Evolutionary conservation across 35 echinoderm and acorn worm genomes (phyloP).

Genomic region (Anneissia japonica): DNA sequence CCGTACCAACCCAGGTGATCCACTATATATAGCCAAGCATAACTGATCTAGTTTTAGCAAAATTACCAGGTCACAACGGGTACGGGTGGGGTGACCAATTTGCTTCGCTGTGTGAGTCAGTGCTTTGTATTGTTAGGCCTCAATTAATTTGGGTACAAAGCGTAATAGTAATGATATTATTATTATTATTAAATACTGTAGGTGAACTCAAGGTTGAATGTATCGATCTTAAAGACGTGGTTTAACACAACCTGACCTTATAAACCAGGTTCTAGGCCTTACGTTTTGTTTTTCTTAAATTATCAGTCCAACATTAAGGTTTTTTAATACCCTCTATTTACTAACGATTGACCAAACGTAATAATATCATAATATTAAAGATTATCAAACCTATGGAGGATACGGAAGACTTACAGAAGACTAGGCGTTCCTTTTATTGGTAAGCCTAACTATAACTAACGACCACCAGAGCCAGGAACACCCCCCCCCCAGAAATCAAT

Average conservation of each 20-base stretch:
- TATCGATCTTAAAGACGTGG: neutral
- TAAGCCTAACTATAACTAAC: too few relatives aligned
- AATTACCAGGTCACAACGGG: neutral
- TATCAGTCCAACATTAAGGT: too few relatives aligned
- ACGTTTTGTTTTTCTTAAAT: too few relatives aligned
- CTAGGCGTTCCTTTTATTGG: too few relatives aligned
- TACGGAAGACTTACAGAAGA: too few relatives aligned
- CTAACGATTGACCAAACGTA: too few relatives aligned
- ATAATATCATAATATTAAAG: too few relatives aligned
- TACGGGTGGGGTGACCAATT: neutral
- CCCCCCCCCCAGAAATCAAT: too few relatives aligned
- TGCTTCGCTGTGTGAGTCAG: neutral
- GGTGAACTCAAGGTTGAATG: neutral
- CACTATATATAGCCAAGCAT: neutral
- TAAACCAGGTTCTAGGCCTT: too few relatives aligned
- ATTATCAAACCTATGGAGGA: too few relatives aligned
- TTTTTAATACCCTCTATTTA: too few relatives aligned
- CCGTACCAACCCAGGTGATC: neutral
- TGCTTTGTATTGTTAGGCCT: neutral
- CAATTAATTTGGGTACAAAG: neutral
- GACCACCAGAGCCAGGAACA: too few relatives aligned
- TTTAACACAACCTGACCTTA: neutral
- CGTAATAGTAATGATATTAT: neutral
- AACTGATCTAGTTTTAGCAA: neutral
- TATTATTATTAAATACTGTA: constrained; percentile 2